phyloP scores from a whole-genome alignment of 2,888 invertebrate genomes.

The Lepidonotus clava region DNA sequence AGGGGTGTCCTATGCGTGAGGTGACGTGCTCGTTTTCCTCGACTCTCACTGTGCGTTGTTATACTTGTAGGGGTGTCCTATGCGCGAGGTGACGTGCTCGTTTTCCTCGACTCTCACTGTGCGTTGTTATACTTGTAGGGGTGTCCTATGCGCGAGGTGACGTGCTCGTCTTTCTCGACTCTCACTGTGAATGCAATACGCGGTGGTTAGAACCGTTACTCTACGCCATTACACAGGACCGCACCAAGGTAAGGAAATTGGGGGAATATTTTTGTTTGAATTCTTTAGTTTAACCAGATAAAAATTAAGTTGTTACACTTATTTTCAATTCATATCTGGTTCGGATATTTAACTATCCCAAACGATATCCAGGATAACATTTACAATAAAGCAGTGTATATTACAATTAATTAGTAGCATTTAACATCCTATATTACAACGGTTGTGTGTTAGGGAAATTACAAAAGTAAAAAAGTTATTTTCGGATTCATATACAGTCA shows the following conservation, averaged over 20 bases:
- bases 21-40: slow-evolving; percentile 59
- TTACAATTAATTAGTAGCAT: too few species aligned
- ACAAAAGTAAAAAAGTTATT: too few species aligned
- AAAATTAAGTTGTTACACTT: too few species aligned
- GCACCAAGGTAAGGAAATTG: slow-evolving; percentile 53
- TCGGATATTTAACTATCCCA: too few species aligned
- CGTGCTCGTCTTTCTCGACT: slow-evolving; percentile 60
- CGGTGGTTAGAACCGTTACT: slow-evolving; percentile 89
- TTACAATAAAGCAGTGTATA: too few species aligned
- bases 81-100: slow-evolving; percentile 56
- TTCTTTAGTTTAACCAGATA: too few species aligned
- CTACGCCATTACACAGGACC: slow-evolving; percentile 69
- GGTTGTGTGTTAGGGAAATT: too few species aligned
- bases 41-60: slow-evolving; percentile 62
- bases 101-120: slow-evolving; percentile 61
- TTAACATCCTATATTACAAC: too few species aligned
- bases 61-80: slow-evolving; percentile 54
- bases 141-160: slow-evolving; percentile 53
- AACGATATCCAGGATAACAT: too few species aligned
- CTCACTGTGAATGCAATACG: slow-evolving; percentile 60
- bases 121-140: slow-evolving; percentile 56
- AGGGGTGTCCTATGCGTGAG: slow-evolving; percentile 53
- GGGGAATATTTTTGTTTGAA: too few species aligned
- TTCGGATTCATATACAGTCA: too few species aligned
- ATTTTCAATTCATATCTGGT: too few species aligned